Evolutionary conservation across 2,797 vertebrate genomes (phyloP).

Genomic region (Clarias fuscus): DNA sequence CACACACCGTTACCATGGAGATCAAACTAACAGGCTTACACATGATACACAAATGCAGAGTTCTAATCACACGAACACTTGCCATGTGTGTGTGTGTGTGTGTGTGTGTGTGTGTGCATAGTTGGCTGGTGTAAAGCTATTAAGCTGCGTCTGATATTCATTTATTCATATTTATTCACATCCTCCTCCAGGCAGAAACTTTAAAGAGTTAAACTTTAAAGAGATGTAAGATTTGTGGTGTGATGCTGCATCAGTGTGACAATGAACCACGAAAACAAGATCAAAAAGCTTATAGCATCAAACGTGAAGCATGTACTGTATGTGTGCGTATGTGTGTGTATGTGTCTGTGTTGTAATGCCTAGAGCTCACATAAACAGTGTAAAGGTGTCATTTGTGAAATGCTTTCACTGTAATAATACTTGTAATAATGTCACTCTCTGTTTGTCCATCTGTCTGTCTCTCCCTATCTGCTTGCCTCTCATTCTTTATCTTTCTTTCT

Average conservation of each 20-base stretch:
- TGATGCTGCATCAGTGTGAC: neutral
- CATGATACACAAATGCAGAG: slow-evolving; percentile 32
- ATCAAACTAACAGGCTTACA: slow-evolving; percentile 38
- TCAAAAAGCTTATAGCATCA: neutral
- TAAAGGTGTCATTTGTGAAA: neutral
- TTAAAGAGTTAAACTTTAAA: neutral
- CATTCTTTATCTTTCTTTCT: neutral
- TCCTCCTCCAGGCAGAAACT: slow-evolving; percentile 5
- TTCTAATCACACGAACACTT: neutral
- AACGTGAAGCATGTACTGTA: neutral
- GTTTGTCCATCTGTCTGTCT: neutral
- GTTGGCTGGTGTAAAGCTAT: neutral
- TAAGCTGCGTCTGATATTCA: neutral
- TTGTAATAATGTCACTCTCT: neutral
- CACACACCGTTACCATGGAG: slow-evolving; percentile 30
- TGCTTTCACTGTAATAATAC: neutral
- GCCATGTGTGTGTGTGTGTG: neutral
- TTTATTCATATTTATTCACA: slow-evolving; percentile 8
- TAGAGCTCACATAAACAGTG: neutral
- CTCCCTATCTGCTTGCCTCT: neutral
- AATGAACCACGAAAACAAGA: neutral
- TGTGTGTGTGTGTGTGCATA: neutral
- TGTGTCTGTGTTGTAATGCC: neutral
- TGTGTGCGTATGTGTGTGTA: neutral
- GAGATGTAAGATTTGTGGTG: neutral